Evolutionary conservation across 2,888 invertebrate species (phyloP).

Genomic region (Dasypogon diadema): DNA sequence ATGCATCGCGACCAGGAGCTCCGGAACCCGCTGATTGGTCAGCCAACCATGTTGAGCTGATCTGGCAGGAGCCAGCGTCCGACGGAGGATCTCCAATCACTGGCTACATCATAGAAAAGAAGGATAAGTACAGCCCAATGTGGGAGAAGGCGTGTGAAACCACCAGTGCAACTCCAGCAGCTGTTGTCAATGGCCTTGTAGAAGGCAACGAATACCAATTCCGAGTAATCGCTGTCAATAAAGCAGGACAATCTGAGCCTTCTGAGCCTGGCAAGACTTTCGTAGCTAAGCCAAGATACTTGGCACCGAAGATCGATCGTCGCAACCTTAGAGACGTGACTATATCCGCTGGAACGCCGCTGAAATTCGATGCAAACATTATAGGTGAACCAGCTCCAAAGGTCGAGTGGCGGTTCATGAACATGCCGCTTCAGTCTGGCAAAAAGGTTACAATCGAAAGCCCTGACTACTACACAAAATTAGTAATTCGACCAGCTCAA

Average conservation of each 20-base stretch:
- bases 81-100: conserved; percentile 96
- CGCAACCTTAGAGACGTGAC: conserved; percentile 90
- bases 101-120: conserved; percentile 93
- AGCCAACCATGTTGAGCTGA: conserved; percentile 89
- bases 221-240: conserved; percentile 94
- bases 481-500: conserved; percentile 83
- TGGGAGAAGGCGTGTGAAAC: conserved; percentile 95
- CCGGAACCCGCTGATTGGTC: conserved; percentile 94
- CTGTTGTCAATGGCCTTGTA: conserved; percentile 88
- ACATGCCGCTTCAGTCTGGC: conserved; percentile 77
- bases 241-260: conserved; percentile 93
- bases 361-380: conserved; percentile 94
- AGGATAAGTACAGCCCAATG: conserved; percentile 89
- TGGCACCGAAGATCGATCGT: conserved; percentile 96
- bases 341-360: conserved; percentile 90
- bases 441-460: conserved; percentile 86
- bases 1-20: conserved; percentile 88
- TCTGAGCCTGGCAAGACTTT: conserved; percentile 89
- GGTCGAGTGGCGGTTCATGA: conserved; percentile 91
- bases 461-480: conserved; percentile 88
- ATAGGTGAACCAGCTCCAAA: conserved; percentile 96
- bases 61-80: conserved; percentile 88
- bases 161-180: conserved; percentile 78
- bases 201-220: conserved; percentile 98
- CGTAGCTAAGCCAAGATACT: conserved; percentile 85